Conservation (phyloP, 1,140 invertebrate species). For the Calycopis cecrops region DNA sequence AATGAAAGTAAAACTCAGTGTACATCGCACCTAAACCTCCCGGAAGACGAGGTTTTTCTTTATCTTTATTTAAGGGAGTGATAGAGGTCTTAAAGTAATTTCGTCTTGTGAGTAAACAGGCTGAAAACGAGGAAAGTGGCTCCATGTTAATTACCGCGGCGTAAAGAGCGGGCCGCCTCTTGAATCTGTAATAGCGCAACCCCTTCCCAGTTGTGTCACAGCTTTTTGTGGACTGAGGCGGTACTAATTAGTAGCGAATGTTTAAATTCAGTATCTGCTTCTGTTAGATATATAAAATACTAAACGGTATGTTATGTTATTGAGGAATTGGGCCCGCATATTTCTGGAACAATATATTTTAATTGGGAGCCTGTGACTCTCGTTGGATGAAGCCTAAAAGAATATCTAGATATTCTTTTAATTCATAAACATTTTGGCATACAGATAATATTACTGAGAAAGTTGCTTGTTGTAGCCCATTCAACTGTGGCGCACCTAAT, state of each 20-base stretch:
- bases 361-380: no score
- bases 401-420: no score
- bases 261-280: conserved; percentile 21
- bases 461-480: no score
- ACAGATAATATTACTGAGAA: no score
- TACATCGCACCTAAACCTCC: background rate
- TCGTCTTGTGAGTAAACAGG: conserved; percentile 45
- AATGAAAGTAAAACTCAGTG: background rate
- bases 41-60: conserved; percentile 6
- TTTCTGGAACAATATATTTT: no score
- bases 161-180: conserved; percentile 38
- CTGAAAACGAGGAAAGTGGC: conserved; percentile 44
- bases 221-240: conserved; percentile 43
- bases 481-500: no score
- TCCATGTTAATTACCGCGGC: conserved; percentile 49
- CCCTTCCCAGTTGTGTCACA: conserved; percentile 31
- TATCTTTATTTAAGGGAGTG: conserved; percentile 26
- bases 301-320: background rate
- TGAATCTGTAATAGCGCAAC: conserved; percentile 50
- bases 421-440: no score
- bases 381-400: no score
- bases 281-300: conserved; percentile 1
- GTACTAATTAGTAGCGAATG: conserved; percentile 43
- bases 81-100: conserved; percentile 39
- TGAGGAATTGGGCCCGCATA: no score